These are phyloP conservation scores for Gerris buenoi DNA, from an alignment of 1,140 invertebrate species.

Conservation along the genomic window DNA sequence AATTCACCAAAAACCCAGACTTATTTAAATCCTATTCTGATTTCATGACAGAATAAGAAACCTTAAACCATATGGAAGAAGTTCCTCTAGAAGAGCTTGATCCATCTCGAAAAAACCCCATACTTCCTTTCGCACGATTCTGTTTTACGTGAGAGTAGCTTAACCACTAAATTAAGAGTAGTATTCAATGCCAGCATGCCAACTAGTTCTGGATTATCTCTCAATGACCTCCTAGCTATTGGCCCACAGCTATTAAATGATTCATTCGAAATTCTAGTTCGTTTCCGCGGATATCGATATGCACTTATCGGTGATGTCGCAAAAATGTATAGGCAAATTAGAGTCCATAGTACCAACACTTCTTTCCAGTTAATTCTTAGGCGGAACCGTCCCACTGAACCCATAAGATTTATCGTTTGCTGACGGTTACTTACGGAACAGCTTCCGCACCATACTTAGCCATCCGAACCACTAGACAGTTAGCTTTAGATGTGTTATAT, in stretches of 20 bases:
- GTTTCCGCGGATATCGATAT: slow-evolving; percentile 11
- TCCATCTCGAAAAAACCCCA: not conserved
- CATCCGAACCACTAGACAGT: not conserved
- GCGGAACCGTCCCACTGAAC: slow-evolving; percentile 4
- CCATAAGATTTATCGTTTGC: slow-evolving; percentile 4
- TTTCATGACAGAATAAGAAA: not conserved
- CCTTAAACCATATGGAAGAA: not conserved
- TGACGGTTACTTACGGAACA: slow-evolving; percentile 8
- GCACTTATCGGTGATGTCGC: slow-evolving; percentile 10
- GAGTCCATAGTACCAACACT: slow-evolving; percentile 8
- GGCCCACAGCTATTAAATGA: slow-evolving; percentile 22
- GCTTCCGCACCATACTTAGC: slow-evolving; percentile 2
- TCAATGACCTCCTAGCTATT: slow-evolving; percentile 21
- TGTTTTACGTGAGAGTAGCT: slow-evolving; percentile 6
- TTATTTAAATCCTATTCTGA: not conserved
- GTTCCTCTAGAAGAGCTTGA: not conserved
- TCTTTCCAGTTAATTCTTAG: slow-evolving; percentile 20
- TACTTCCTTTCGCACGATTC: slow-evolving; percentile 15
- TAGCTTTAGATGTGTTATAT: not conserved
- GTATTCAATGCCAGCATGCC: slow-evolving; percentile 14
- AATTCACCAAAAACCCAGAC: not conserved
- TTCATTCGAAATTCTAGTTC: slow-evolving; percentile 11
- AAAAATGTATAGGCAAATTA: slow-evolving; percentile 19
- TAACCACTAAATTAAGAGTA: slow-evolving; percentile 12
- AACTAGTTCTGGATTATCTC: slow-evolving; percentile 16